phyloP scores from a whole-genome alignment of 2,888 invertebrate genomes.

The Deilephila porcellus region DNA sequence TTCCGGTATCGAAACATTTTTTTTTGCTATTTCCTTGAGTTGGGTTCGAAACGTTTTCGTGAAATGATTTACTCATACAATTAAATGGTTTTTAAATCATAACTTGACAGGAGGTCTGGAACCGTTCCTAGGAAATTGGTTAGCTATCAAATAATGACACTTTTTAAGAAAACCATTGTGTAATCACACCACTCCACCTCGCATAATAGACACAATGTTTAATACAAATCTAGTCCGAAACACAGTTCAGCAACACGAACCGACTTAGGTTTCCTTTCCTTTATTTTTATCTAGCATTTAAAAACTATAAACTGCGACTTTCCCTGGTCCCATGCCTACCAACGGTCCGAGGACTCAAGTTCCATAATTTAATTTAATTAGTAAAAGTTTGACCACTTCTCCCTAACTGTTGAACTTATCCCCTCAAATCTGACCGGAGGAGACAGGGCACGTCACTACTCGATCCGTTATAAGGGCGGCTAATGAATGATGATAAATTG shows the following conservation, averaged over 20 bases:
- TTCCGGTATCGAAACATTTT: neutral
- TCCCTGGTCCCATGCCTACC: neutral
- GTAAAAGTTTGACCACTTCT: constrained; percentile 30
- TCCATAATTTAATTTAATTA: constrained; percentile 23
- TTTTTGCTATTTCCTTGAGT: constrained; percentile 14
- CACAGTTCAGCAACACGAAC: no score
- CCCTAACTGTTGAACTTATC: constrained; percentile 59
- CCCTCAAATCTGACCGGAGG: constrained; percentile 71
- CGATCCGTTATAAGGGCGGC: constrained; percentile 51
- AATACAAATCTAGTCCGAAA: no score
- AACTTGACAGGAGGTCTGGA: neutral
- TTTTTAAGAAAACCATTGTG: neutral
- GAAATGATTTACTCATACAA: neutral
- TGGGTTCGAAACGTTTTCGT: neutral
- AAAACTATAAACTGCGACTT: no score
- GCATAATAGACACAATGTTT: no score
- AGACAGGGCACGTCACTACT: constrained; percentile 54
- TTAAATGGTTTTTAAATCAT: neutral
- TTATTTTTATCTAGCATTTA: no score
- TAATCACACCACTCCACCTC: no score
- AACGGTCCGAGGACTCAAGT: neutral
- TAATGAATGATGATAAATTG: constrained; percentile 83
- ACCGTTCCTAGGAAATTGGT: neutral
- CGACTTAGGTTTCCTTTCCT: no score
- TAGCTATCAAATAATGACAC: neutral